A percentile compares a stretch with the other conserved stretches of the same genome.
These are phyloP conservation scores for Ceyx cyanopectus DNA, from an alignment of 2,113 vertebrate genomes.

Conservation along the genomic window DNA sequence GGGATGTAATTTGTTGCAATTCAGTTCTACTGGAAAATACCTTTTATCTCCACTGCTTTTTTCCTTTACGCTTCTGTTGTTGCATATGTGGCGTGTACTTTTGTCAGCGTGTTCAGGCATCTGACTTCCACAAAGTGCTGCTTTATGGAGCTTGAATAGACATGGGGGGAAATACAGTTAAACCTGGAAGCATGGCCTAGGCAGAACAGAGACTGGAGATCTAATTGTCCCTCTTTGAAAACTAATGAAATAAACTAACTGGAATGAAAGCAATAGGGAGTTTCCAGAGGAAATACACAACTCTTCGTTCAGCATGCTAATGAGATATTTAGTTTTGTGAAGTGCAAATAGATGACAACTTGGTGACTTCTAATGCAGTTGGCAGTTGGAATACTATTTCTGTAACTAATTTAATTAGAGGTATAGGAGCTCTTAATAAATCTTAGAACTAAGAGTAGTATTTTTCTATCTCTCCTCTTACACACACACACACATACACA, in stretches of 20 bases:
- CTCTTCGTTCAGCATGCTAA: background rate
- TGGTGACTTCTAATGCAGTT: background rate
- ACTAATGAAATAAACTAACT: background rate
- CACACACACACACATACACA: no score
- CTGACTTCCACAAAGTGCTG: background rate
- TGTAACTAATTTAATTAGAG: background rate
- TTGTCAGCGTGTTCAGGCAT: background rate
- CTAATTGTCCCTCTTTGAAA: background rate
- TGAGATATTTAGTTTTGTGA: background rate
- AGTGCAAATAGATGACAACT: background rate
- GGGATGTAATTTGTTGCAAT: background rate
- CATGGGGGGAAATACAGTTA: fast-evolving
- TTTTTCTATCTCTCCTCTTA: background rate
- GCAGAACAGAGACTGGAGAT: background rate
- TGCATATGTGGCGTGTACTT: background rate
- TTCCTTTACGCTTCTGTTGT: background rate
- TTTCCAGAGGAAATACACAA: background rate
- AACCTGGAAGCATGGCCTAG: background rate
- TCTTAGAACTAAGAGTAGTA: fast-evolving
- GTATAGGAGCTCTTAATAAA: background rate
- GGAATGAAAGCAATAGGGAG: background rate
- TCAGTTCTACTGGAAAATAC: background rate
- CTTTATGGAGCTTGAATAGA: background rate
- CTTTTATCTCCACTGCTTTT: background rate
- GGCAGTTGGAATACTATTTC: background rate